Evolutionary conservation across 2,113 vertebrate genomes (phyloP), one percentile per base, ranked within the genome.

Genomic region (Cochlearius cochlearius): DNA sequence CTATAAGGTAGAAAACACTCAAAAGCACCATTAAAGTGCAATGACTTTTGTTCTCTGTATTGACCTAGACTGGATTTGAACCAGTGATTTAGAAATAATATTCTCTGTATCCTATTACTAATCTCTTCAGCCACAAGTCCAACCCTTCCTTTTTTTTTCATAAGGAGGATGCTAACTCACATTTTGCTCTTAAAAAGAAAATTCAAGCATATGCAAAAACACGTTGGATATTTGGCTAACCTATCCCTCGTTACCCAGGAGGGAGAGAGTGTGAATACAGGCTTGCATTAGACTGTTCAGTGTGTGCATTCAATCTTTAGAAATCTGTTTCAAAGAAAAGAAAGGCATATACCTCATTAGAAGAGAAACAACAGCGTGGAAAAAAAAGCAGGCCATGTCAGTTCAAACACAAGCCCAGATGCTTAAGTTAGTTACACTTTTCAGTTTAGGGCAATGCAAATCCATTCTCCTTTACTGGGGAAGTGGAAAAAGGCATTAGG

Each of bases 371-470:
- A 94, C 39, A 67, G n/a, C 22, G 77, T 92, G 60, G 84, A 67
- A 73, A 76, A 78, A 84, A 96, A 89, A 80, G n/a, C 22, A 2
- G 80, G 69, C 92, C 25, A 5, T 55, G 82, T 96, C 92, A 86
- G 84, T 72, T 86, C 55, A 25, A 81, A 91, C 19, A 0, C 49
- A 26, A 91, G 84, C 73, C 82, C 94, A 84, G 93, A 94, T 95
- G 88, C 87, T 96, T 79, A 84, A 94, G 92, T 95, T 97, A 92
- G 92, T 89, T 93, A 93, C 82, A 95, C 67, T 92, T 95, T 96
- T 96, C 87, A 82, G 94, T 97, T 95, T 96, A 93, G 96, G 92
- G 96, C 95, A 96, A 85, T 80, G 92, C 78, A 95, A 96, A 97
- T 94, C 67, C 77, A 52, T 89, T 95, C 79, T 87, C 63, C 45